A percentile compares a stretch with the other conserved stretches of the same genome.
Evolutionary conservation across 1,140 invertebrate species (phyloP).

Genomic region (Akabosia matsudoensis): DNA sequence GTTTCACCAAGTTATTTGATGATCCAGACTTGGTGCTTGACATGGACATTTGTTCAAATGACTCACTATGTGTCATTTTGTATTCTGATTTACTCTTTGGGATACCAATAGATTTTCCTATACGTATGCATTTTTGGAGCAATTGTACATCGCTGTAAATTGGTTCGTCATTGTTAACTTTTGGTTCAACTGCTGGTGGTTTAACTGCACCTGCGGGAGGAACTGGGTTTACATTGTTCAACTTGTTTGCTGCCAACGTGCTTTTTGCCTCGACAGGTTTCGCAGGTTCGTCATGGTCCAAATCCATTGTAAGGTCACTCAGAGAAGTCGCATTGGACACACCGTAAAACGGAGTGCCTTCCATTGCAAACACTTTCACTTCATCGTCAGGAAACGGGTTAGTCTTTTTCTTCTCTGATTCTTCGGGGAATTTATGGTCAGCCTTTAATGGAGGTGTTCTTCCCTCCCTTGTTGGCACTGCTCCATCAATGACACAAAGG

Average conservation of each 20-base stretch:
- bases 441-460: not conserved
- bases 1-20: not conserved
- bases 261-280: not conserved
- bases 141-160: constrained; percentile 44
- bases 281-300: constrained; percentile 26
- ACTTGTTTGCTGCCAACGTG: not conserved
- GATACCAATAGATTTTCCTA: constrained; percentile 38
- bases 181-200: not conserved
- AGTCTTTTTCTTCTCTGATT: not conserved
- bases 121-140: constrained; percentile 42
- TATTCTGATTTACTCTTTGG: constrained; percentile 41
- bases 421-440: not conserved
- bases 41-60: not conserved
- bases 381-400: constrained; percentile 27
- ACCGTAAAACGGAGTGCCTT: constrained; percentile 45
- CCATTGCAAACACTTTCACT: constrained; percentile 43
- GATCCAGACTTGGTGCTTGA: not conserved
- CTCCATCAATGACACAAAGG: no score
- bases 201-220: not conserved
- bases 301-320: constrained; percentile 40
- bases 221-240: not conserved
- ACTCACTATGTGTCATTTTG: not conserved
- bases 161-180: constrained; percentile 26
- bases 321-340: constrained; percentile 43
- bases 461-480: not conserved